Evolutionary conservation across 2,113 vertebrate genomes (phyloP).

Genomic region (Esox niger): DNA sequence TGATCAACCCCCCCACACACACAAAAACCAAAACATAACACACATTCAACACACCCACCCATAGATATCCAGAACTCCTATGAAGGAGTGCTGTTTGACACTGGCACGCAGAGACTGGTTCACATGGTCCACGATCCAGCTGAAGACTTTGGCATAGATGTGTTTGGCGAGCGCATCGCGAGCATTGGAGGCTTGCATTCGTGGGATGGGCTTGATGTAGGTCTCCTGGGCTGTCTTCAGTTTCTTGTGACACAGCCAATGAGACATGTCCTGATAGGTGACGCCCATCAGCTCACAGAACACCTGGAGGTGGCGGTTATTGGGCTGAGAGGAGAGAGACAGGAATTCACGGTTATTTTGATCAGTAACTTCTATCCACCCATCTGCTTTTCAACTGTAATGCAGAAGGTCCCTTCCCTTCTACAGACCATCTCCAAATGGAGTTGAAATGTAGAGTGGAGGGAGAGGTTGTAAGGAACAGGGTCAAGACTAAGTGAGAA

Average conservation of each 20-base stretch:
- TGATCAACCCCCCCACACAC: background rate
- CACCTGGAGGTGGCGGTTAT: conserved; percentile 83
- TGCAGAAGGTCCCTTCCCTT: too few relatives aligned
- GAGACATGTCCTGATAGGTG: conserved; percentile 92
- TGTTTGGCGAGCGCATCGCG: conserved; percentile 95
- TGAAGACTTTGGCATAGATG: conserved; percentile 96
- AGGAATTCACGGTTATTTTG: background rate
- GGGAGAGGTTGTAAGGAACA: background rate
- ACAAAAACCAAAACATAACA: background rate
- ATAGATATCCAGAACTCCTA: conserved; percentile 96
- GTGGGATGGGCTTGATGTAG: conserved; percentile 92
- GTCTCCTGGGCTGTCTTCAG: conserved; percentile 92
- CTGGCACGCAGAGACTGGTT: conserved; percentile 89
- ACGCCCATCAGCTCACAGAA: conserved; percentile 96
- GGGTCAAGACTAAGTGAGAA: background rate
- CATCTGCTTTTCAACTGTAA: too few relatives aligned
- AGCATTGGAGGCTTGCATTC: conserved; percentile 90
- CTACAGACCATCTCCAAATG: too few relatives aligned
- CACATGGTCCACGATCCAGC: conserved; percentile 96
- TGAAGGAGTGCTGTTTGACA: conserved; percentile 94
- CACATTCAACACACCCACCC: conserved; percentile 72
- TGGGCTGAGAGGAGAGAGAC: conserved; percentile 72
- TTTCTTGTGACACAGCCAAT: conserved; percentile 97
- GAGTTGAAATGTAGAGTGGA: background rate
- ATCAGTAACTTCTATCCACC: background rate